Percentiles rank a stretch among this genome's conserved stretches.
Evolutionary conservation across 2,113 vertebrate species (phyloP).

Genomic region (Ammodytes dubius): DNA sequence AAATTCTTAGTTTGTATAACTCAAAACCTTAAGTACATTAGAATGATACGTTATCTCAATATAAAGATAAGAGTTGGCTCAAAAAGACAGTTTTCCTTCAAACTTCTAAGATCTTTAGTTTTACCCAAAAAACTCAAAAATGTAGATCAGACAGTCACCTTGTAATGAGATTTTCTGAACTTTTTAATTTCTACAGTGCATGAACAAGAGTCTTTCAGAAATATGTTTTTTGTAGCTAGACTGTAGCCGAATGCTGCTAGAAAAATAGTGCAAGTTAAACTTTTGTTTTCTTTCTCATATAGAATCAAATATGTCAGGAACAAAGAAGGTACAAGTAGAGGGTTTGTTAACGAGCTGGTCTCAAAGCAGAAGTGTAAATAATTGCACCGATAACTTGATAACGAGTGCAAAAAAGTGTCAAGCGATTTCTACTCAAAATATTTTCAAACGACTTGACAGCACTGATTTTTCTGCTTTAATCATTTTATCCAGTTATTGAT

Average conservation of each 20-base stretch:
- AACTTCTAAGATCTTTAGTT: no score
- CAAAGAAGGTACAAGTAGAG: conserved; percentile 61
- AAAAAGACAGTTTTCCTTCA: no score
- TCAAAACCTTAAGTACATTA: no score
- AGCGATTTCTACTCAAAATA: not conserved
- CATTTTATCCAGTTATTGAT: conserved; percentile 34
- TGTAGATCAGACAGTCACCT: no score
- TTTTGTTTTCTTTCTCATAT: conserved; percentile 34
- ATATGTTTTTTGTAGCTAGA: conserved; percentile 30
- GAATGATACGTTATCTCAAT: no score
- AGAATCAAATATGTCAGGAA: conserved; percentile 59
- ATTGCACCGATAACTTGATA: not conserved
- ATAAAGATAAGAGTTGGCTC: no score
- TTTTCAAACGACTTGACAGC: conserved; percentile 11
- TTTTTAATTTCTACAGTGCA: not conserved
- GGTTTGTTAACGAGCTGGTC: conserved; percentile 78
- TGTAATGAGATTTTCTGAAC: no score
- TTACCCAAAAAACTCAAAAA: no score
- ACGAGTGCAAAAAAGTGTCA: conserved; percentile 14
- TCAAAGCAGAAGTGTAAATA: conserved; percentile 47
- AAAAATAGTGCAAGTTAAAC: conserved; percentile 38
- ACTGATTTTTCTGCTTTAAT: conserved; percentile 37
- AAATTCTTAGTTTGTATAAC: no score
- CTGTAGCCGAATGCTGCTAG: conserved; percentile 67
- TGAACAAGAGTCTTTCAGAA: conserved; percentile 51